Conservation (phyloP, 1,140 invertebrate genomes). For the Prorops nasuta region DNA sequence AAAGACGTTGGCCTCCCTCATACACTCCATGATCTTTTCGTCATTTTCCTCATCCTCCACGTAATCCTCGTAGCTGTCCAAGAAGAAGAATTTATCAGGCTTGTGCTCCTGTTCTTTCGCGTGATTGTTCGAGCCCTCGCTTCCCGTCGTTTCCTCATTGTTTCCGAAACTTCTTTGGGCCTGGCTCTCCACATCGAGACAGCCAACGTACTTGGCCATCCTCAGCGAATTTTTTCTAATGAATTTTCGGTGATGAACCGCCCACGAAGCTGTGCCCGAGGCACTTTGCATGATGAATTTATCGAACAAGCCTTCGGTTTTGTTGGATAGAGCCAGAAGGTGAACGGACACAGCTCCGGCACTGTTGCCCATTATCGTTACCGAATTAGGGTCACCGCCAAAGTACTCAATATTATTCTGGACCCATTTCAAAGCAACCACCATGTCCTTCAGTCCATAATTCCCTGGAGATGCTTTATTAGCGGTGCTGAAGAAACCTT, state of each 20-base stretch:
- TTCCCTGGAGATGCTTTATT: conserved; percentile 41
- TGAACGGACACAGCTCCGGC: conserved; percentile 47
- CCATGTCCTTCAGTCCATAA: conserved; percentile 44
- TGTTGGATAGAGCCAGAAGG: conserved; percentile 45
- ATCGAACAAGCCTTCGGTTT: conserved; percentile 57
- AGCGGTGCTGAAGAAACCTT: conserved; percentile 46
- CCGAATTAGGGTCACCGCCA: conserved; percentile 54
- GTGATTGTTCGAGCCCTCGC: background rate
- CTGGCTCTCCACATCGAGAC: no score
- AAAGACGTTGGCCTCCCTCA: conserved; percentile 16
- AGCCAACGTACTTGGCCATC: conserved; percentile 19
- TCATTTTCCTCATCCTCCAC: conserved; percentile 13
- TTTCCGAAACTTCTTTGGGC: no score
- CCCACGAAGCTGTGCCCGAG: conserved; percentile 42
- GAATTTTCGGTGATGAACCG: conserved; percentile 13
- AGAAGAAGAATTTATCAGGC: background rate
- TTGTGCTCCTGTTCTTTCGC: background rate
- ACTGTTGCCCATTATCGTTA: conserved; percentile 56
- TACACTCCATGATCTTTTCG: conserved; percentile 30
- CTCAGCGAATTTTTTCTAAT: conserved; percentile 20
- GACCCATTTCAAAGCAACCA: conserved; percentile 58
- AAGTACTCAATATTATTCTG: conserved; percentile 57
- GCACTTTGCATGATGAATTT: conserved; percentile 61
- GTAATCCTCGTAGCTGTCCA: background rate
- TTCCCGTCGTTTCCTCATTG: no score